A percentile compares a stretch with the other conserved stretches of the same genome.
Conservation (phyloP, 2,888 invertebrate genomes). For the Labia minor region DNA sequence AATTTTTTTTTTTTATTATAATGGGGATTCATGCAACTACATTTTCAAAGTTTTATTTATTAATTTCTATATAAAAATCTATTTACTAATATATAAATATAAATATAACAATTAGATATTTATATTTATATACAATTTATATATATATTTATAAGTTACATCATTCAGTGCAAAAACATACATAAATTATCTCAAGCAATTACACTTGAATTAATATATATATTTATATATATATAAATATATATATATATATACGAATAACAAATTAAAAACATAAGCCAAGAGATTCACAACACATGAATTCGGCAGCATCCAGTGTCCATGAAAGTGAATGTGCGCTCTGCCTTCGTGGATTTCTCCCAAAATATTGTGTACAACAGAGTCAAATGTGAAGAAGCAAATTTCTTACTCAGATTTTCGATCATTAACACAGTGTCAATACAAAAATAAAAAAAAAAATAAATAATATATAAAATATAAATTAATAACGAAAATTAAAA, state of each 20-base stretch:
- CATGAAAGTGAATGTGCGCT: neutral
- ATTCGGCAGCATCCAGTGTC: conserved; percentile 1
- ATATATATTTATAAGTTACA: neutral
- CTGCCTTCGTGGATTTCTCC: conserved; percentile 1
- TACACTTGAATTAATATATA: conserved; percentile 1
- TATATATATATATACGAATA: neutral
- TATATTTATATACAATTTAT: neutral
- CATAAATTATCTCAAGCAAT: neutral
- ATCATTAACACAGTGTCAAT: conserved; percentile 15
- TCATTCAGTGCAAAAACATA: neutral
- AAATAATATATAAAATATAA: conserved; percentile 1
- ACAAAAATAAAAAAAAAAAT: conserved; percentile 3
- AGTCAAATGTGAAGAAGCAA: neutral
- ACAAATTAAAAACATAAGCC: neutral
- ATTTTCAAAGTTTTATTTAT: neutral
- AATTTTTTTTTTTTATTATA: neutral
- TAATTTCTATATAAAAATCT: neutral
- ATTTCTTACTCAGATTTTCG: neutral
- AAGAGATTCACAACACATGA: neutral
- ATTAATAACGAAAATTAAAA: conserved; percentile 1
- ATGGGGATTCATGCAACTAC: conserved; percentile 1
- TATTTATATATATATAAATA: neutral
- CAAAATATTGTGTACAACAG: neutral
- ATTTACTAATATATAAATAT: conserved; percentile 4
- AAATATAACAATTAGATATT: neutral